These are phyloP conservation scores for Conchocele bisecta DNA, from an alignment of 2,888 invertebrate genomes.

Conservation along the genomic window DNA sequence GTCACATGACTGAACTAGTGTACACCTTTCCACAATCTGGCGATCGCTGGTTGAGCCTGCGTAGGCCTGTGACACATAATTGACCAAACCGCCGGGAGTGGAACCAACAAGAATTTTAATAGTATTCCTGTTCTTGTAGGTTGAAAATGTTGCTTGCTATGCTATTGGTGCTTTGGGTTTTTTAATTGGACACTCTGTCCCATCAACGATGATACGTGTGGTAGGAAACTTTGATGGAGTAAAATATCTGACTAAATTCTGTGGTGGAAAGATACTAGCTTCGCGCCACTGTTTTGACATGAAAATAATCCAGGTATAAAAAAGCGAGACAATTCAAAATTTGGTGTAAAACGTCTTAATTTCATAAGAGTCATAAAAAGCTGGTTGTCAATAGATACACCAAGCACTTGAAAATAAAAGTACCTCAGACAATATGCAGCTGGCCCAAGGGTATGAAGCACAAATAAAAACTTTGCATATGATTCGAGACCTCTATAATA, in stretches of 20 bases:
- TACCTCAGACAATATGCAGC: conserved; percentile 26
- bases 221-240: conserved; percentile 52
- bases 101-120: conserved; percentile 44
- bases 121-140: conserved; percentile 60
- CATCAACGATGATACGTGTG: conserved; percentile 61
- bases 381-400: conserved; percentile 29
- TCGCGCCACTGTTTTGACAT: conserved; percentile 51
- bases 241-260: conserved; percentile 47
- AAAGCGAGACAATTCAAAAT: conserved; percentile 38
- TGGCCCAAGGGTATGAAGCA: conserved; percentile 12
- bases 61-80: conserved; percentile 32
- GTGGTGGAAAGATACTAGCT: conserved; percentile 47
- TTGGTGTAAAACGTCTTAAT: no score
- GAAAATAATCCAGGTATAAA: conserved; percentile 41
- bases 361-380: no score
- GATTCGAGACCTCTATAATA: conserved; percentile 23
- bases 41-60: conserved; percentile 56
- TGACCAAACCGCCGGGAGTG: conserved; percentile 44
- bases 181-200: conserved; percentile 59
- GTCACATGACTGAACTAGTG: conserved; percentile 34
- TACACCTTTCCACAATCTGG: conserved; percentile 50
- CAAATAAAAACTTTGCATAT: conserved; percentile 11
- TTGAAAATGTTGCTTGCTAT: conserved; percentile 52
- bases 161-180: conserved; percentile 44
- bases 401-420: no score